Evolutionary conservation across 2,888 invertebrate species (phyloP), one percentile per base, ranked within the genome.

Genomic region (Diarsia rubi): DNA sequence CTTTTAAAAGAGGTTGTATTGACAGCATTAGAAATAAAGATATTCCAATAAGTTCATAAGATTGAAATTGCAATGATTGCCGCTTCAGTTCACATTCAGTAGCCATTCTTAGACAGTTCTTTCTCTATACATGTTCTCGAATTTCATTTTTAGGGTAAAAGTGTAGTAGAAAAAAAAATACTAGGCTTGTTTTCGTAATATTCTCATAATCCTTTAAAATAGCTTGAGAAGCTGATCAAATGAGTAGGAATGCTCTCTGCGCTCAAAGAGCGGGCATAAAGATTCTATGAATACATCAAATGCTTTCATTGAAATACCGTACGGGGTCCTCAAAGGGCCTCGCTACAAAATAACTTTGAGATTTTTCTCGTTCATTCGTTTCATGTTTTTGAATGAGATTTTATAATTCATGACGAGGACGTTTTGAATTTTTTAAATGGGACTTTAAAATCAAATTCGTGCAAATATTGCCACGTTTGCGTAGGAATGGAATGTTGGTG

Each of bases 271-370:
- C 59, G 37, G 14, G 52, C 66, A 57, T 62, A 68, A 59, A 74
- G 6, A 71, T 66, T 62, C 62, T 66, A 75, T 63, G 64, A 75
- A 84, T 82, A 84, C 52, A 82, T 73, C 60, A 75, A 79, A 84
- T 82, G 47, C 70, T 60, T 79, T 63, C 64, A 71, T 65, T 71
- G 64, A 71, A 84, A 79, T 71, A 11, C 63, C 63, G 67, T 71
- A 70, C 69, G n/a, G 24, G 59, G 68, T 64, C 69, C 60, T 78
- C 66, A 82, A 80, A 76, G 78, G 65, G 57, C 59, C 14, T 57
- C 68, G 42, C 31, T 24, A 60, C 71, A 66, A 79, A 79, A 82
- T 80, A 80, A 80, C 78, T 76, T 52, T 60, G 69, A 74, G 57
- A 78, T 74, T 72, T 67, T 74, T 75, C 72, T n/a, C 77, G 69